Evolutionary conservation across 1,140 invertebrate genomes (phyloP), one percentile per base, ranked within the genome.

Genomic region (Neocloeon triangulifer): DNA sequence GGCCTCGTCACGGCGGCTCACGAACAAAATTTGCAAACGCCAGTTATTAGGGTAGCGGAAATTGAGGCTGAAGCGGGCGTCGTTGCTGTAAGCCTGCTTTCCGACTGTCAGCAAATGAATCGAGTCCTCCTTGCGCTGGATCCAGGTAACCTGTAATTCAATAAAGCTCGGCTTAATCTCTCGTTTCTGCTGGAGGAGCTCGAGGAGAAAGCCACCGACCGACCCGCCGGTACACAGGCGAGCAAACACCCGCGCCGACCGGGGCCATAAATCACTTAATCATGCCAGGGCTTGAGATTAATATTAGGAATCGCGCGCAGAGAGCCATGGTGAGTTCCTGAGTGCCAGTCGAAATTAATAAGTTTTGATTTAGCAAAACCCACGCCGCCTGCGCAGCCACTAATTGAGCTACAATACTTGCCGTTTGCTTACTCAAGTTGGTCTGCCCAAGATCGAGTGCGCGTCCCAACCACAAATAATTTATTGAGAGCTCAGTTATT

Each of bases 1-100:
- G 10, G 76, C 77, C 16, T 69, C 73, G 43, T 82, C 78, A 25
- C 66, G 59, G 32, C 64, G 58, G 26, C 66, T 69, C 16, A 75
- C 72, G 40, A 72, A 77, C 39, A 68, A 65, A 33, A 84, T 79
- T 49, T 73, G 64, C 21, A 84, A 52, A 37, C 74, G 66, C 72
- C 75, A 82, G 52, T 84, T 81, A 51, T 77, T 79, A 8, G 77
- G 74, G 48, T 85, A 79, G 40, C 76, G 64, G 51, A 71, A 73
- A 37, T 67, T 69, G 34, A 78, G 62, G n/a, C 64, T 67, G 38
- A 73, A 72, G 36, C 73, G 60, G 33, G 65, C 15, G 47, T 79
- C 74, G 9, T 70, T 72, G 29, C 69, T 73, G 41, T 78, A 78
- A 0, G 69, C 65, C 6, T 61, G 64, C 37, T 63, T 61, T 2